phyloP scores from a whole-genome alignment of 2,113 vertebrate species.

The Cnemophilus loriae region DNA sequence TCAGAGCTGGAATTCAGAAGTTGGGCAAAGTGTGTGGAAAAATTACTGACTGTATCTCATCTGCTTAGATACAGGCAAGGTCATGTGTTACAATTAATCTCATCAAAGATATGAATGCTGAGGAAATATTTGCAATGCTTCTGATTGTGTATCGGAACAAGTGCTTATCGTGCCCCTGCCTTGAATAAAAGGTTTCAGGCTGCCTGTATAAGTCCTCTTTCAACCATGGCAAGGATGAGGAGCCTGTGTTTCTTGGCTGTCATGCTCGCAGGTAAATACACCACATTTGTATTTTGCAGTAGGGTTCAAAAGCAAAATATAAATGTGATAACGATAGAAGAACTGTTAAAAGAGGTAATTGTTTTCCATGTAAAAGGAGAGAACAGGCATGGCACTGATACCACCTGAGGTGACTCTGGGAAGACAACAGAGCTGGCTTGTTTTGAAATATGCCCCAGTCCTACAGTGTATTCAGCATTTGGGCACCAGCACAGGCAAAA shows the following conservation, averaged over 20 bases:
- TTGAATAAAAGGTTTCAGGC: background rate
- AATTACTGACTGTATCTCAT: background rate
- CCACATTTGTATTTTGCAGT: background rate
- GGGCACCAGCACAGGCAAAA: background rate
- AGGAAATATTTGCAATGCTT: background rate
- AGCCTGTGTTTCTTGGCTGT: background rate
- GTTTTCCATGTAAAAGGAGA: background rate
- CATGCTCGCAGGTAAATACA: background rate
- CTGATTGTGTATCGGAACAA: background rate
- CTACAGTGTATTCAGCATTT: background rate
- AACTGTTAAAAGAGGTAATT: background rate
- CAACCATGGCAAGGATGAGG: background rate
- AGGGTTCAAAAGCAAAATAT: background rate
- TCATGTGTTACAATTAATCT: background rate
- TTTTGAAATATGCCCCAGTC: background rate
- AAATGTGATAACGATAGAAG: accelerated
- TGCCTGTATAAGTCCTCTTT: background rate
- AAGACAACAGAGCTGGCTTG: background rate
- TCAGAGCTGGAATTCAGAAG: background rate
- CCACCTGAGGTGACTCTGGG: background rate
- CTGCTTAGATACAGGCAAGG: background rate
- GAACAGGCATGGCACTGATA: background rate
- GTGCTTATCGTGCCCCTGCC: background rate
- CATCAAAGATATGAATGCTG: background rate
- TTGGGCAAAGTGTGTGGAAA: background rate